phyloP scores from a whole-genome alignment of 2,113 vertebrate genomes.

The Amblyopsis rosae region DNA sequence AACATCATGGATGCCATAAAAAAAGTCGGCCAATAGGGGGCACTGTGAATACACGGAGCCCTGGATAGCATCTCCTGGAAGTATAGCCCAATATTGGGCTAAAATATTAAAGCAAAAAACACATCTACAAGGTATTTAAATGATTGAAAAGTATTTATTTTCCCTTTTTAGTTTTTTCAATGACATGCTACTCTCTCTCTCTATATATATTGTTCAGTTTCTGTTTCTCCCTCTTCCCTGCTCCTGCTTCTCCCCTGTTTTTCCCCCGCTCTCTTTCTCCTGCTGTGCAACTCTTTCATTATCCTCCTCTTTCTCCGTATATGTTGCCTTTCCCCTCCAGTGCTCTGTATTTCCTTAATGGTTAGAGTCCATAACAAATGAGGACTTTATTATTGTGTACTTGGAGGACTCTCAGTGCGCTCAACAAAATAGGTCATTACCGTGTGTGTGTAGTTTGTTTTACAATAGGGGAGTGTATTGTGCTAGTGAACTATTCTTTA shows the following conservation, averaged over 20 bases:
- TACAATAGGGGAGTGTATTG: conserved; percentile 31
- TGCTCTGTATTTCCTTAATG: conserved; percentile 25
- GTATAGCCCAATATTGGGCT: conserved; percentile 2
- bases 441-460: conserved; percentile 8
- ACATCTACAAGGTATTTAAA: too few relatives aligned
- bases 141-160: too few relatives aligned
- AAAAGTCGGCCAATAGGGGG: conserved; percentile 44
- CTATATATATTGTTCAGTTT: background rate
- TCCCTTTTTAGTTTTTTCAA: too few relatives aligned
- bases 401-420: conserved; percentile 41
- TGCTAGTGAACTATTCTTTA: conserved; percentile 54
- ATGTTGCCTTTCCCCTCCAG: conserved; percentile 1
- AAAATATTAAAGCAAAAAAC: background rate
- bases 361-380: conserved; percentile 50
- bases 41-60: conserved; percentile 49
- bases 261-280: background rate
- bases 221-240: background rate
- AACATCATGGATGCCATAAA: background rate
- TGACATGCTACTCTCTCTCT: background rate
- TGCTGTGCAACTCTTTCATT: conserved; percentile 4
- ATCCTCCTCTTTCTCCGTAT: conserved; percentile 22
- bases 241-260: background rate
- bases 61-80: background rate
- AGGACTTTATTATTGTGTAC: conserved; percentile 51
- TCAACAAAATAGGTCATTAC: conserved; percentile 59